Conservation (phyloP, 2,113 vertebrate genomes). For the Noctilio leporinus region DNA sequence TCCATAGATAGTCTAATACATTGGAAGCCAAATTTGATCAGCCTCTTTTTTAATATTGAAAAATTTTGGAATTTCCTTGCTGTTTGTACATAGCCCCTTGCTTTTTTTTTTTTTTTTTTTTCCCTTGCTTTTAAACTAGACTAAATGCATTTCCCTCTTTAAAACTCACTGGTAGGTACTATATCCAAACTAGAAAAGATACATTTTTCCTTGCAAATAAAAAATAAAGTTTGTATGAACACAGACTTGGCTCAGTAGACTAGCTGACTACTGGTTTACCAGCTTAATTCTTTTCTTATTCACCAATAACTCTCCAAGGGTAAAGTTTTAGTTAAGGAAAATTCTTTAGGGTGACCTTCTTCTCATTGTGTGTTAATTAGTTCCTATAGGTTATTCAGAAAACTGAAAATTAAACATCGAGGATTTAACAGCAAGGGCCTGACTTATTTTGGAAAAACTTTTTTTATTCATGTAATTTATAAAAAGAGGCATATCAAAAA, state of each 20-base stretch:
- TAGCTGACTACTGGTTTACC: not conserved
- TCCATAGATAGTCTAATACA: not conserved
- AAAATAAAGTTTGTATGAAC: not conserved
- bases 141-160: not conserved
- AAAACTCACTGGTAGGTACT: not conserved
- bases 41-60: not conserved
- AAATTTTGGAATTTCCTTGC: not conserved
- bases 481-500: not conserved
- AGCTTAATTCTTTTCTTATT: no score
- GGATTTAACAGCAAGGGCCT: not conserved
- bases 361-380: not conserved
- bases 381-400: not conserved
- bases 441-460: not conserved
- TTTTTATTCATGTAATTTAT: not conserved
- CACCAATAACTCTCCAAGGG: not conserved
- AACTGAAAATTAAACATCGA: not conserved
- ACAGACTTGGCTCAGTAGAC: not conserved
- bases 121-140: slow-evolving; percentile 24
- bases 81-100: slow-evolving; percentile 14
- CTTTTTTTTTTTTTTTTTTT: no score
- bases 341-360: no score
- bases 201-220: not conserved
- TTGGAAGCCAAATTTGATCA: not conserved
- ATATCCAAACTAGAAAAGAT: not conserved
- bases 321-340: no score